These are phyloP conservation scores for Catalaphyllia jardinei DNA, from an alignment of 64 coral and sea anemone genomes.

Conservation along the genomic window DNA sequence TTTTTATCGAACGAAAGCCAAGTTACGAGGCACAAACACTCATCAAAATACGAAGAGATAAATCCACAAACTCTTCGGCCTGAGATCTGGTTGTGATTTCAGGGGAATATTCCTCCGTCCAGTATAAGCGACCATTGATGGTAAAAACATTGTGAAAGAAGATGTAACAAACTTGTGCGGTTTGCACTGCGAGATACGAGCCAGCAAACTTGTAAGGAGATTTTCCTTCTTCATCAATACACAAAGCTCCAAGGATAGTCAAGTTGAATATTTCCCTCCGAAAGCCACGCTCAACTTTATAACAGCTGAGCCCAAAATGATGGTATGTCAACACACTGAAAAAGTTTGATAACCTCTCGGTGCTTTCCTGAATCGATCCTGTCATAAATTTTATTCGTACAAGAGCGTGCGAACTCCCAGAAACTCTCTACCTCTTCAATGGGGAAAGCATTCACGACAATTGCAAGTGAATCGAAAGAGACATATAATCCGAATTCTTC, in stretches of 20 bases:
- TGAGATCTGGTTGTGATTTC: not conserved
- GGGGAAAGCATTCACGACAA: slow-evolving; percentile 12
- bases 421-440: slow-evolving; percentile 1
- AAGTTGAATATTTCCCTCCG: not conserved
- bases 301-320: not conserved
- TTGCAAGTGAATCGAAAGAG: slow-evolving; percentile 6
- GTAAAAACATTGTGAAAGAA: not conserved
- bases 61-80: not conserved
- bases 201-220: not conserved
- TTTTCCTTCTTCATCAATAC: not conserved
- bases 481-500: slow-evolving; percentile 67
- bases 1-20: no score
- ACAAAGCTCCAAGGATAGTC: not conserved
- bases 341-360: not conserved
- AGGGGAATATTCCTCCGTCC: not conserved
- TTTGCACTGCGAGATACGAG: not conserved
- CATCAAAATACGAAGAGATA: not conserved
- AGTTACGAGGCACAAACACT: no score
- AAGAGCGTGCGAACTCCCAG: slow-evolving; percentile 63
- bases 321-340: not conserved
- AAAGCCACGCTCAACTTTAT: not conserved
- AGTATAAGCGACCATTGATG: not conserved
- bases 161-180: not conserved
- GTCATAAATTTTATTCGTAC: not conserved
- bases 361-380: not conserved